phyloP scores from a whole-genome alignment of 2,888 invertebrate species.

The Nomada lathburiana region DNA sequence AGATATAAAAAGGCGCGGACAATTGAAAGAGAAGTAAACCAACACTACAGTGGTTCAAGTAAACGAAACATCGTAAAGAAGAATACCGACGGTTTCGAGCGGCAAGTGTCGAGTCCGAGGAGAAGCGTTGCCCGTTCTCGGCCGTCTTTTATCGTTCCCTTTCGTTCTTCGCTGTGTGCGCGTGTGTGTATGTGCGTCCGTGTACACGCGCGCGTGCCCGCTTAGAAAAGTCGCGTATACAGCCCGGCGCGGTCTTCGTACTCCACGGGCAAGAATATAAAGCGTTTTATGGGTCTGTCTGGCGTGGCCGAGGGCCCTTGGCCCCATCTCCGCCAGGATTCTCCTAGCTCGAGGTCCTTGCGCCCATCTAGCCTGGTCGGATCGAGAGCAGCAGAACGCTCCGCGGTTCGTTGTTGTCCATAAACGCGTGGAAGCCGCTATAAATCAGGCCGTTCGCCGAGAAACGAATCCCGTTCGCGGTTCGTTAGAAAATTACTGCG shows the following conservation, averaged over 20 bases:
- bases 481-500: constrained; percentile 57
- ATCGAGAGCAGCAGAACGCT: constrained; percentile 61
- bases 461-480: constrained; percentile 57
- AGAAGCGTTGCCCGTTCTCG: constrained; percentile 29
- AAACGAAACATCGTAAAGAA: no score
- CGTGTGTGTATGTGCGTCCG: not conserved
- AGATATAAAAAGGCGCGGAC: not conserved
- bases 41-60: no score
- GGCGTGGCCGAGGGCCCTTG: constrained; percentile 56
- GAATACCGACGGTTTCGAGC: not conserved
- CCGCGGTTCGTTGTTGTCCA: constrained; percentile 36
- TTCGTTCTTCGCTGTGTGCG: constrained; percentile 59
- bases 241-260: constrained; percentile 37
- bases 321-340: constrained; percentile 48
- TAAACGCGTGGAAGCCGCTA: constrained; percentile 60
- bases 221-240: constrained; percentile 62
- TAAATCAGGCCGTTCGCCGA: constrained; percentile 55
- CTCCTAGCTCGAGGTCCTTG: constrained; percentile 59
- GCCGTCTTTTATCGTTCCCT: constrained; percentile 11
- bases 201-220: not conserved
- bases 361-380: constrained; percentile 56
- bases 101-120: not conserved
- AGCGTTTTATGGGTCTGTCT: constrained; percentile 73
- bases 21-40: not conserved
- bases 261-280: constrained; percentile 65